Conservation (phyloP, 2,888 invertebrate genomes). For the Hypercompe scribonia region DNA sequence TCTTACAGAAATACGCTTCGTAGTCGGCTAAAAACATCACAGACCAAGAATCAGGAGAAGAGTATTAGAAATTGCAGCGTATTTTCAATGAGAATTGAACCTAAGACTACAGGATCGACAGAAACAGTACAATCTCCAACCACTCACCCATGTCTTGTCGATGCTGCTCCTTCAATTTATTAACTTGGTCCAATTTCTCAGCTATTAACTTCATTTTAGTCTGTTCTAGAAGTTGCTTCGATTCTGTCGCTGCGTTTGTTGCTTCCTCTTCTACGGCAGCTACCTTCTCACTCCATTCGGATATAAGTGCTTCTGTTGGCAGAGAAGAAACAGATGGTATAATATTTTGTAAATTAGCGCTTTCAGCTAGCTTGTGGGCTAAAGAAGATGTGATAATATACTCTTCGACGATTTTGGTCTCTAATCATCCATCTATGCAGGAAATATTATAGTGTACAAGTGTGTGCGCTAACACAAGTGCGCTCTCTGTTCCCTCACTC, state of each 20-base stretch:
- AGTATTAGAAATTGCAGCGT: neutral
- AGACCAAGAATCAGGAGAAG: no score
- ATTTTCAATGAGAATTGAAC: neutral
- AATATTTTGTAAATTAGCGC: neutral
- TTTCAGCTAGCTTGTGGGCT: no score
- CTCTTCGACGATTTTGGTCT: no score
- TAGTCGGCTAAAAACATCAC: no score
- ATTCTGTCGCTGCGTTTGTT: conserved; percentile 72
- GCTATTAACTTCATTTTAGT: conserved; percentile 73
- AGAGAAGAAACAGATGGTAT: neutral
- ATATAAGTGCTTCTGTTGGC: conserved; percentile 67
- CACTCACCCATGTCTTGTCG: conserved; percentile 87
- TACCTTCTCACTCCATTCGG: conserved; percentile 76
- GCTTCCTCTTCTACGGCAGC: conserved; percentile 72
- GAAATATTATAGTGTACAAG: no score
- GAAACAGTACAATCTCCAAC: neutral
- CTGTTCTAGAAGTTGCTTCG: conserved; percentile 72
- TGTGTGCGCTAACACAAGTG: no score
- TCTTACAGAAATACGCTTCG: no score
- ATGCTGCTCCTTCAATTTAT: conserved; percentile 86
- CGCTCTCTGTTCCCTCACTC: no score
- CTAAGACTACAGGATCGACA: neutral
- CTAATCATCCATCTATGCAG: no score
- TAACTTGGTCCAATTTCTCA: conserved; percentile 74
- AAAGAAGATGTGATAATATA: no score